Percentiles rank a stretch among this genome's conserved stretches.
Evolutionary conservation across 2,797 vertebrate species (phyloP).

Genomic region (Arrhamphus sclerolepis): DNA sequence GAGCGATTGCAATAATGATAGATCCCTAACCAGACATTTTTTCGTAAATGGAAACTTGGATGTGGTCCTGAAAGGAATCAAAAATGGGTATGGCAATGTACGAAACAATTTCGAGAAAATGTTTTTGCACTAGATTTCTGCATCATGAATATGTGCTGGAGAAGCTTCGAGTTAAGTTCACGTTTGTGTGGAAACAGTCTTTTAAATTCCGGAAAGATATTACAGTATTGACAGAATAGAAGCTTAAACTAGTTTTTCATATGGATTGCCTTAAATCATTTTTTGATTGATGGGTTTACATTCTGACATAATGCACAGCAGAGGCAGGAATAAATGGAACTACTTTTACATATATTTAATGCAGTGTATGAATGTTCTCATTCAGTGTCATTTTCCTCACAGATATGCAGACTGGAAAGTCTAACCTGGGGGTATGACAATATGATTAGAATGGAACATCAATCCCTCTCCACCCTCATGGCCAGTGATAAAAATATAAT

Average conservation of each 20-base stretch:
- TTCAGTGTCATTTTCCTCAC: slow-evolving; percentile 55
- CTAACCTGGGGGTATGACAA: slow-evolving; percentile 71
- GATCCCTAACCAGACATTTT: slow-evolving; percentile 78
- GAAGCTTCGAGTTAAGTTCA: slow-evolving; percentile 68
- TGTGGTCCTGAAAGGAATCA: slow-evolving; percentile 57
- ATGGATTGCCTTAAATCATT: slow-evolving; percentile 26
- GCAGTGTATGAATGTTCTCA: slow-evolving; percentile 40
- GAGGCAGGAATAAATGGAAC: slow-evolving; percentile 43
- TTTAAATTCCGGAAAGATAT: slow-evolving; percentile 40
- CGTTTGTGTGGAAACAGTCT: slow-evolving; percentile 33
- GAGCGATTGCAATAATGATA: slow-evolving; percentile 80
- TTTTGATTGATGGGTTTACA: slow-evolving; percentile 47
- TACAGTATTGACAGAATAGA: slow-evolving; percentile 25
- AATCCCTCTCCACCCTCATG: slow-evolving; percentile 61
- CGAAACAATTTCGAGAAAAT: slow-evolving; percentile 68
- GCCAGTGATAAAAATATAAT: slow-evolving; percentile 76
- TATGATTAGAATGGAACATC: slow-evolving; percentile 74
- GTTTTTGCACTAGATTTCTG: slow-evolving; percentile 66
- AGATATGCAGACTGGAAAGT: slow-evolving; percentile 57
- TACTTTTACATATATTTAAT: slow-evolving; percentile 56
- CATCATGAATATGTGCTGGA: slow-evolving; percentile 44
- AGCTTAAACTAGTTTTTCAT: slow-evolving; percentile 36
- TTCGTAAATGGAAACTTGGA: slow-evolving; percentile 76
- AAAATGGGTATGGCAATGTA: slow-evolving; percentile 39
- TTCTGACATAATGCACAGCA: slow-evolving; percentile 39